These are phyloP conservation scores for Eurytoma californica DNA, from an alignment of 2,888 invertebrate species.

Conservation along the genomic window DNA sequence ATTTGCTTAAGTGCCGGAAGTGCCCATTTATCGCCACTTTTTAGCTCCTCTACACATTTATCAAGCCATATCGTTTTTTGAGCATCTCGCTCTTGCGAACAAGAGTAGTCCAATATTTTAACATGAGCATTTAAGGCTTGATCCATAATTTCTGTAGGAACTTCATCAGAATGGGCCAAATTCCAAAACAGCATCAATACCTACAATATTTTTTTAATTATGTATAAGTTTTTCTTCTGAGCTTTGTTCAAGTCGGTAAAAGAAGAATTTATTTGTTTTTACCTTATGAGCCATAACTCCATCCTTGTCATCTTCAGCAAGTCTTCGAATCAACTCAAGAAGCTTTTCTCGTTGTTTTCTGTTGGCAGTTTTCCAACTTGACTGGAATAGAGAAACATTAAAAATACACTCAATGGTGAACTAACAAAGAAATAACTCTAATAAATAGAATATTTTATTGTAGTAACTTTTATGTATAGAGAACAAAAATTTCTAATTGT, in stretches of 20 bases:
- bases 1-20: constrained; percentile 96
- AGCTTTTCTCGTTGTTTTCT: constrained; percentile 97
- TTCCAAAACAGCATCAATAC: constrained; percentile 97
- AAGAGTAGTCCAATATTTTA: constrained; percentile 98
- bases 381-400: constrained; percentile 75
- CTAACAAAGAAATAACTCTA: constrained; percentile 48
- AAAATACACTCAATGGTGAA: constrained; percentile 47
- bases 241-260: constrained; percentile 11
- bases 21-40: constrained; percentile 92
- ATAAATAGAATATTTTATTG: constrained; percentile 43
- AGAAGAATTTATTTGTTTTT: constrained; percentile 34
- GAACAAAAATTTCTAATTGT: not conserved
- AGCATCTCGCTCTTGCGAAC: constrained; percentile 96
- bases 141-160: constrained; percentile 97
- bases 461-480: constrained; percentile 11
- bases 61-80: constrained; percentile 97
- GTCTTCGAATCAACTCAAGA: constrained; percentile 92
- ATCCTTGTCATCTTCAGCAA: constrained; percentile 99
- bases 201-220: constrained; percentile 69
- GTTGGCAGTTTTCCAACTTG: constrained; percentile 96
- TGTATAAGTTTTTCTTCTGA: constrained; percentile 23
- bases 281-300: constrained; percentile 99
- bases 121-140: constrained; percentile 96
- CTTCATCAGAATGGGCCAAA: constrained; percentile 95
- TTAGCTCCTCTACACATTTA: constrained; percentile 96